Conservation (phyloP, 1,140 invertebrate genomes). For the Neotoxoptera formosana region DNA sequence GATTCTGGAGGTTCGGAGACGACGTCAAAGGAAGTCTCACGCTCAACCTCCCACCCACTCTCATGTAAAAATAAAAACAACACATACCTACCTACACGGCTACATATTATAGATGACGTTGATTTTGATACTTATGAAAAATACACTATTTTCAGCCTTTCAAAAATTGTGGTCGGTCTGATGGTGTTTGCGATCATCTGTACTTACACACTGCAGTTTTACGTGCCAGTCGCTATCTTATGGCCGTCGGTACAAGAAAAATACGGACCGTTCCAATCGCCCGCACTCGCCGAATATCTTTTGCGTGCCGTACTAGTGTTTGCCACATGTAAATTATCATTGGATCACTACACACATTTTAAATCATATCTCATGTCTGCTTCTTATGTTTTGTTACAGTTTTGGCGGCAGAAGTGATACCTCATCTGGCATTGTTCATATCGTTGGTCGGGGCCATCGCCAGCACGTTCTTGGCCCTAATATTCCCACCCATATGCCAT, state of each 20-base stretch:
- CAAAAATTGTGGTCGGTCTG: conserved; percentile 85
- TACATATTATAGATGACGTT: neutral
- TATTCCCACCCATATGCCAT: conserved; percentile 76
- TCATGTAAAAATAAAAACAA: conserved; percentile 38
- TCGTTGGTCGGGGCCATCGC: conserved; percentile 89
- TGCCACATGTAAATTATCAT: conserved; percentile 53
- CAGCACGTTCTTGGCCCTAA: conserved; percentile 83
- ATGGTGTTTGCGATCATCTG: conserved; percentile 92
- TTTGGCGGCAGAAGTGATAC: conserved; percentile 80
- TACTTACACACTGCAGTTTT: conserved; percentile 93
- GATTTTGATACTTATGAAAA: neutral
- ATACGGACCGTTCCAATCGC: conserved; percentile 56
- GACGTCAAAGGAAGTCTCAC: conserved; percentile 75
- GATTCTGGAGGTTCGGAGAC: conserved; percentile 82
- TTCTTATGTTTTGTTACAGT: conserved; percentile 67
- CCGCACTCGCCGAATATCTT: conserved; percentile 50
- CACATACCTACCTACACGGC: neutral
- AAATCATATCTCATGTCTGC: neutral
- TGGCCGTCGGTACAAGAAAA: conserved; percentile 60
- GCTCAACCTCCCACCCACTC: conserved; percentile 70
- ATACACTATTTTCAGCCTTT: conserved; percentile 62
- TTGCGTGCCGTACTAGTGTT: conserved; percentile 54
- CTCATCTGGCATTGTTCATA: conserved; percentile 85
- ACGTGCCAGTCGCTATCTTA: conserved; percentile 93
- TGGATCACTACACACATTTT: neutral